Evolutionary conservation across 2,888 invertebrate genomes (phyloP), one percentile per base, ranked within the genome.

Genomic region (Rhagonycha lutea): DNA sequence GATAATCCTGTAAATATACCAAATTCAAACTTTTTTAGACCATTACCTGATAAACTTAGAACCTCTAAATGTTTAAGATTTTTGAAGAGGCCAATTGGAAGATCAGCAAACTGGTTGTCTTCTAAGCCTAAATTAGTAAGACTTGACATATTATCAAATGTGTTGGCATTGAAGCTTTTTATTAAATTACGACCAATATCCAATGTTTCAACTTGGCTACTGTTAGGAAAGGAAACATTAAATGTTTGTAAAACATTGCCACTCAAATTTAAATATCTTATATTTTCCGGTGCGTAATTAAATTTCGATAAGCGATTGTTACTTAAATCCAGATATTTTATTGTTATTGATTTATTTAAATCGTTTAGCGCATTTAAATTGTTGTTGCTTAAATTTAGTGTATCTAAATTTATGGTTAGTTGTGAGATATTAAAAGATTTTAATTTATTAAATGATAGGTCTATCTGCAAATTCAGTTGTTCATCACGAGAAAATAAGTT

Each of bases 21-120:
- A 28, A 24, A 69, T 9, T 62, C 61, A 24, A 74, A 14, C 23
- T 68, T 14, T 29, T 61, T 24, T 8, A 74, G 11, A 1, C 24
- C 11, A 28, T 74, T 74, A 26, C 63, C n/a, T 2, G 65, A 14
- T 4, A 74, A 11, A 67, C 14, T 70, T 14, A 74, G 61, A 61
- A 61, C 23, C 4, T 24, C 29, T 11, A 67, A 47, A 9, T 18
- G 11, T 14, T 60, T 60, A 8, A 74, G 61, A 23, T 67, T 60
- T 23, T 68, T 70, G 5, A 74, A 70, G 0, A 24, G 14, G 11
- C 74, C 74, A 11, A 18, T 26, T 24, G 70, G 67, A 29, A 74
- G 28, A 4, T 14, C 24, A 0, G 7, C 18, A 1, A 74, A 26
- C 2, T 68, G 26, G 14, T 74, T 74, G 12, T 68, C 24, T 7